Conservation (phyloP, 1,140 invertebrate genomes). For the Sitophilus oryzae region DNA sequence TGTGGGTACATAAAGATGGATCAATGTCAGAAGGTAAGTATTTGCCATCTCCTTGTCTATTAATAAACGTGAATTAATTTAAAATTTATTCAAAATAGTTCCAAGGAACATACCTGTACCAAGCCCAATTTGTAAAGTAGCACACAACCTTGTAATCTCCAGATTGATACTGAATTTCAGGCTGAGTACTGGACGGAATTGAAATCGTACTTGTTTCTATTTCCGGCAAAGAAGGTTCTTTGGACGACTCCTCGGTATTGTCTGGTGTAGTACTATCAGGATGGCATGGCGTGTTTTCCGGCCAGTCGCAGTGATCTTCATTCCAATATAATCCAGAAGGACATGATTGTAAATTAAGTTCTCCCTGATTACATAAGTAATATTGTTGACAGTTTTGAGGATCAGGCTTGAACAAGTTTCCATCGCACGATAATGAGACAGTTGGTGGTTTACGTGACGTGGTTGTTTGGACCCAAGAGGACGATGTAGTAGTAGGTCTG, state of each 20-base stretch:
- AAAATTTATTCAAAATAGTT: too few species aligned
- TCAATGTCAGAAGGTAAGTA: slow-evolving; percentile 62
- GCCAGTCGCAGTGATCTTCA: slow-evolving; percentile 72
- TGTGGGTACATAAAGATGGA: slow-evolving; percentile 62
- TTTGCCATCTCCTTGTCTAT: slow-evolving; percentile 57
- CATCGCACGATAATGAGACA: slow-evolving; percentile 46
- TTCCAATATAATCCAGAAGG: slow-evolving; percentile 71
- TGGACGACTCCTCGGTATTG: slow-evolving; percentile 8
- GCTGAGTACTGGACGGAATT: slow-evolving; percentile 5
- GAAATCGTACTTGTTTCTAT: slow-evolving; percentile 12
- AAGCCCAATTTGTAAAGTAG: slow-evolving; percentile 72
- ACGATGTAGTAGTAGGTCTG: slow-evolving; percentile 1
- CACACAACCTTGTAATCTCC: slow-evolving; percentile 59
- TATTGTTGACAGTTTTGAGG: slow-evolving; percentile 70
- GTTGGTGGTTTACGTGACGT: background rate
- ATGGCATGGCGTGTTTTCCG: slow-evolving; percentile 60
- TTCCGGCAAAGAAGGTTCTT: slow-evolving; percentile 9
- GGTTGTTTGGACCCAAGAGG: background rate
- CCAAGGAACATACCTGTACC: slow-evolving; percentile 51
- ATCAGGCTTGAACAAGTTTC: slow-evolving; percentile 57
- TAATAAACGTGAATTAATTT: too few species aligned
- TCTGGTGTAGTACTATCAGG: slow-evolving; percentile 33
- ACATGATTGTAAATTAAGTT: slow-evolving; percentile 59
- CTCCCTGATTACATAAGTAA: slow-evolving; percentile 67
- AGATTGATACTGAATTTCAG: background rate